phyloP scores from a whole-genome alignment of 2,797 vertebrate genomes.

The Spinus pinus region DNA sequence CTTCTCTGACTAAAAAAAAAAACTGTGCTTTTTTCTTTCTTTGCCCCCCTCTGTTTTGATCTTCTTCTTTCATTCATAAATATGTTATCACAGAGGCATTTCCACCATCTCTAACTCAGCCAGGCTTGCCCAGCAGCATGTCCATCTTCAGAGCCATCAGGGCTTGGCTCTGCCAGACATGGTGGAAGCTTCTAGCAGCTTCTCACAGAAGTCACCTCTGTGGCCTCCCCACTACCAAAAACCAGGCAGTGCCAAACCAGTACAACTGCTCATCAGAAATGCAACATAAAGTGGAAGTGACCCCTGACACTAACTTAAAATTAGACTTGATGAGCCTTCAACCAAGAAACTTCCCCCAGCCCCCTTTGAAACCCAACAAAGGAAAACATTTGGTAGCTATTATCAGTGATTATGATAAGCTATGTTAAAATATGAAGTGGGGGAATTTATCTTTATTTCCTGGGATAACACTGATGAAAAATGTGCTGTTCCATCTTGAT shows the following conservation, averaged over 20 bases:
- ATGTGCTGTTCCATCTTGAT: constrained; percentile 65
- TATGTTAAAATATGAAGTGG: constrained; percentile 63
- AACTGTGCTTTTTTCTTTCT: neutral
- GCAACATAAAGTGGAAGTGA: constrained; percentile 57
- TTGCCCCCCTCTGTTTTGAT: neutral
- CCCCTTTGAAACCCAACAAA: constrained; percentile 36
- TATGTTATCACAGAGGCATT: neutral
- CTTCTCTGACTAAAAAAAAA: neutral
- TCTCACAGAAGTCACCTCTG: fast-evolving
- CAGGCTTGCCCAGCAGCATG: neutral
- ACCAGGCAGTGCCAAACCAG: neutral
- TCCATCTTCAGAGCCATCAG: neutral
- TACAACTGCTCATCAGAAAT: neutral
- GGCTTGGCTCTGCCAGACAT: neutral
- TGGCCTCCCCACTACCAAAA: neutral
- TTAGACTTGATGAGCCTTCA: constrained; percentile 33
- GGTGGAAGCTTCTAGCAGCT: neutral
- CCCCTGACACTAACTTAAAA: constrained; percentile 43
- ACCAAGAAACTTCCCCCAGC: constrained; percentile 6
- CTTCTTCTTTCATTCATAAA: neutral
- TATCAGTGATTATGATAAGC: constrained; percentile 67
- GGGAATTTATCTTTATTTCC: constrained; percentile 73
- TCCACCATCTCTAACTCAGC: neutral
- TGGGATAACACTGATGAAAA: constrained; percentile 64
- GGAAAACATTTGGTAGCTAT: constrained; percentile 71